phyloP scores from a whole-genome alignment of 2,888 invertebrate species.

The Ephialtes manifestator region DNA sequence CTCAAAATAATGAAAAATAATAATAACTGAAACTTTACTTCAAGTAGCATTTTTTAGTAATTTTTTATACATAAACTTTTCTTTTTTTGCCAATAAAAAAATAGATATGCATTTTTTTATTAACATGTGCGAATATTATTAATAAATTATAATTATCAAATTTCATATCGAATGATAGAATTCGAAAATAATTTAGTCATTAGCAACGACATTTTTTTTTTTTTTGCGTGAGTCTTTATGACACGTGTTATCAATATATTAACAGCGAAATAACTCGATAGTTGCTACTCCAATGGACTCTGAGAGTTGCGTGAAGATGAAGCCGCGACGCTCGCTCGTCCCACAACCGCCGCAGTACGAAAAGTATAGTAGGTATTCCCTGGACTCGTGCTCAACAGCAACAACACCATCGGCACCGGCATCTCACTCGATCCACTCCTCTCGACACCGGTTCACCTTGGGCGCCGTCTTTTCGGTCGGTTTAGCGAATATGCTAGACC shows the following conservation, averaged over 20 bases:
- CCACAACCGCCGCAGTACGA: not conserved
- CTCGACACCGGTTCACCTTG: conserved; percentile 84
- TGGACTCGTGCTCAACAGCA: conserved; percentile 52
- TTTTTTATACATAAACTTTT: no score
- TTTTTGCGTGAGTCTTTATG: not conserved
- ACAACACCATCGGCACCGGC: conserved; percentile 58
- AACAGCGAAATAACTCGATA: not conserved
- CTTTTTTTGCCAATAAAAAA: no score
- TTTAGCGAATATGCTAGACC: conserved; percentile 25
- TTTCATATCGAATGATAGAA: no score
- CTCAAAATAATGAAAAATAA: no score
- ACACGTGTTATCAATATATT: not conserved
- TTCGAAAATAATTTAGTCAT: no score
- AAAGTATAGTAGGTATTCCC: conserved; percentile 28
- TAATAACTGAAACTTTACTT: no score
- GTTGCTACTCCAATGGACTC: not conserved
- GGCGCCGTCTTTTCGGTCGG: conserved; percentile 74
- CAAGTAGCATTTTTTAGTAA: no score
- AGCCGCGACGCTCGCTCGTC: not conserved
- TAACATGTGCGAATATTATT: no score
- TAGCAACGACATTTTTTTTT: no score
- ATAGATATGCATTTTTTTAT: no score
- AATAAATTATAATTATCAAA: no score
- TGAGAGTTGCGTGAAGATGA: not conserved
- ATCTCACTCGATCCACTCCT: conserved; percentile 66